These are phyloP conservation scores for Drepana falcataria DNA, from an alignment of 2,888 invertebrate genomes.

Conservation along the genomic window DNA sequence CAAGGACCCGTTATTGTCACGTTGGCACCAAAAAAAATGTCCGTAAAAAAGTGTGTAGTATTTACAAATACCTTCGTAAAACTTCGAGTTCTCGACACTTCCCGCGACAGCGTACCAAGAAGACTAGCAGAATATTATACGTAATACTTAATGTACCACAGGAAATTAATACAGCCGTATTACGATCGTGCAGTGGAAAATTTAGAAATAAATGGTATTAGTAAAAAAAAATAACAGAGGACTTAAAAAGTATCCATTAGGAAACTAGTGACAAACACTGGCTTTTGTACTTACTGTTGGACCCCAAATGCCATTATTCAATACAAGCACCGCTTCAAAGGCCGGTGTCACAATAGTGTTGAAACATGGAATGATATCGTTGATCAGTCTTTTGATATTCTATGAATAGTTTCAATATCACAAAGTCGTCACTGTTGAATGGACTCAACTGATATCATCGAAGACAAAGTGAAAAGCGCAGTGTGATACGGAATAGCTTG, in stretches of 20 bases:
- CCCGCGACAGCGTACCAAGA: no score
- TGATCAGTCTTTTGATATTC: conserved; percentile 32
- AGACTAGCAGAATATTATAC: no score
- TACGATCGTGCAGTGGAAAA: no score
- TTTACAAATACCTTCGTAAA: no score
- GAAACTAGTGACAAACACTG: conserved; percentile 35
- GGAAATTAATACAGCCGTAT: no score
- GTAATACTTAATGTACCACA: no score
- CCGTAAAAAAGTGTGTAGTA: no score
- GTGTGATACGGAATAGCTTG: conserved; percentile 27
- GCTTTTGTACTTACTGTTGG: conserved; percentile 28
- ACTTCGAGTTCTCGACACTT: no score
- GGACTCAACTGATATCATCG: conserved; percentile 42
- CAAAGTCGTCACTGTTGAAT: conserved; percentile 21
- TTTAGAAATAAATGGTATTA: no score
- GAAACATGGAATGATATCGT: conserved; percentile 59
- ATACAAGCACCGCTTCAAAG: conserved; percentile 38
- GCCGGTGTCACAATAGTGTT: conserved; percentile 45
- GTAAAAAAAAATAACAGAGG: conserved; percentile 8
- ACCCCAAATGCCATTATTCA: conserved; percentile 39
- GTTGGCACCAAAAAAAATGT: no score
- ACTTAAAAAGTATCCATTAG: conserved; percentile 17
- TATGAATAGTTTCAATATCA: conserved; percentile 37
- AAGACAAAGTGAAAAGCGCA: conserved; percentile 27
- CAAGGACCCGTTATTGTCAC: no score